These are phyloP conservation scores for Augochlora pura DNA, from an alignment of 1,140 invertebrate species.

Conservation along the genomic window DNA sequence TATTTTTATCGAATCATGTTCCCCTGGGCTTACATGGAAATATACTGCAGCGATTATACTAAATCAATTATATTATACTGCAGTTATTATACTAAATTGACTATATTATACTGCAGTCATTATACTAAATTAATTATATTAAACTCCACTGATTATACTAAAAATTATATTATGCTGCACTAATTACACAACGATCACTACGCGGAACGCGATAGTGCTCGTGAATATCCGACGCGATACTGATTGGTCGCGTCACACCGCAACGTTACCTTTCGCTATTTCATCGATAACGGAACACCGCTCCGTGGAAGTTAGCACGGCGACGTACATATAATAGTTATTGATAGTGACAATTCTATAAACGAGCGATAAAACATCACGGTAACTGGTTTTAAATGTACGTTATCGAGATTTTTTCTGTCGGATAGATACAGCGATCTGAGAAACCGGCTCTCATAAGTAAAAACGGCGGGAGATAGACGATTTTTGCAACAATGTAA, in stretches of 20 bases:
- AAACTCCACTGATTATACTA: too few relatives aligned
- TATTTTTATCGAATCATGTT: too few relatives aligned
- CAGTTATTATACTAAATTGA: too few relatives aligned
- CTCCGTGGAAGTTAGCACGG: neutral
- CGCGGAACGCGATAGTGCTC: neutral
- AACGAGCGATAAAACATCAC: conserved; percentile 33
- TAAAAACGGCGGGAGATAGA: neutral
- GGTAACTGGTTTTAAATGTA: conserved; percentile 46
- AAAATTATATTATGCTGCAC: too few relatives aligned
- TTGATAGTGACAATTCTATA: conserved; percentile 38
- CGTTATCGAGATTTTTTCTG: conserved; percentile 38
- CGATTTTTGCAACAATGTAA: neutral
- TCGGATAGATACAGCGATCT: neutral
- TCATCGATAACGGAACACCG: conserved; percentile 43
- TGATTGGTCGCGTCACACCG: conserved; percentile 22
- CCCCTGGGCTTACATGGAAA: too few relatives aligned
- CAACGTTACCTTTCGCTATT: conserved; percentile 36
- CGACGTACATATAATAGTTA: conserved; percentile 8
- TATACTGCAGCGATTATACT: too few relatives aligned
- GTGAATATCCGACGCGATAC: conserved; percentile 25
- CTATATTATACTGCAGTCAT: too few relatives aligned
- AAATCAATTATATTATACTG: too few relatives aligned
- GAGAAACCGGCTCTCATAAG: neutral
- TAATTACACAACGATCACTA: too few relatives aligned
- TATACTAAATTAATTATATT: too few relatives aligned